These are phyloP conservation scores for Melopsittacus undulatus DNA, from an alignment of 2,797 vertebrate species.

Conservation along the genomic window DNA sequence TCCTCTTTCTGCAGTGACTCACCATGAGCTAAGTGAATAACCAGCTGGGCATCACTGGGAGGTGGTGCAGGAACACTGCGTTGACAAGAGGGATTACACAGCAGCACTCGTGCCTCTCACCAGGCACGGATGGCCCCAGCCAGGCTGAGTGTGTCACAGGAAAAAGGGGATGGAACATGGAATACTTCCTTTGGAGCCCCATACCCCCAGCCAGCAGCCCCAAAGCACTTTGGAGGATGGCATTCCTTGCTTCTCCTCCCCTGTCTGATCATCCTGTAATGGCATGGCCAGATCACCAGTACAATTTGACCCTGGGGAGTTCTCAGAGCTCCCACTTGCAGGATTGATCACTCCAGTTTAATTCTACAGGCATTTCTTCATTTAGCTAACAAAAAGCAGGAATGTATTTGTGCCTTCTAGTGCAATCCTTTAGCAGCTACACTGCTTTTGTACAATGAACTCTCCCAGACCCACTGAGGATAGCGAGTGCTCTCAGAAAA, in stretches of 20 bases:
- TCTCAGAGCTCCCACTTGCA: not conserved
- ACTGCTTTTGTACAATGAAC: not conserved
- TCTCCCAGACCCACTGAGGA: not conserved
- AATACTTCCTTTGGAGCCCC: not conserved
- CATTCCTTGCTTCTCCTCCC: not conserved
- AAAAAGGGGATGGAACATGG: accelerated
- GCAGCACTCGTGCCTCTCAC: not conserved
- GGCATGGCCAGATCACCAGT: not conserved
- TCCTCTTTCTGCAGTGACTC: not conserved
- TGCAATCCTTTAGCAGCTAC: not conserved
- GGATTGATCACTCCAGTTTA: not conserved
- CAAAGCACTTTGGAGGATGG: not conserved
- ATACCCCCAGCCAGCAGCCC: accelerated
- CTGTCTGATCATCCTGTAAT: not conserved
- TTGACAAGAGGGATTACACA: not conserved
- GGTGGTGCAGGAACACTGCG: not conserved
- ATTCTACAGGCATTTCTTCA: not conserved
- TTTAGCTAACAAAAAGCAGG: not conserved
- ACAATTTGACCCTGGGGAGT: not conserved
- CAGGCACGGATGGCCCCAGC: not conserved
- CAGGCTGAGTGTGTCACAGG: not conserved
- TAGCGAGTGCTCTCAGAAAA: not conserved
- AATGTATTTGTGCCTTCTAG: not conserved
- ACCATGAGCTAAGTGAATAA: not conserved
- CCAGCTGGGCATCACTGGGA: not conserved